Conservation (phyloP, 2,113 vertebrate genomes). For the Tauraco erythrolophus region DNA sequence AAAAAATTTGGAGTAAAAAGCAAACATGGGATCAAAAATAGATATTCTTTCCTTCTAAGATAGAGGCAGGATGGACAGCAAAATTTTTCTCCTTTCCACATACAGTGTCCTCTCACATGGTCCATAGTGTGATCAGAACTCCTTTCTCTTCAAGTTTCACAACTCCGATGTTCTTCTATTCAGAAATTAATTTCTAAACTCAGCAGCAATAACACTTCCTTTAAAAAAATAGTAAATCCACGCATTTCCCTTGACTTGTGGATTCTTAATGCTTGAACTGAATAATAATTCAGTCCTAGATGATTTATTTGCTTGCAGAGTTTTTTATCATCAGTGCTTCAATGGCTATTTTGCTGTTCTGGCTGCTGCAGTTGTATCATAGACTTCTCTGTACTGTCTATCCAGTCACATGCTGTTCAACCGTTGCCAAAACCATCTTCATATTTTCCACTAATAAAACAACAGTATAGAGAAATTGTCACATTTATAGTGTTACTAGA, state of each 20-base stretch:
- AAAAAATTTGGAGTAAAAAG: neutral
- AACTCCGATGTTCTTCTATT: neutral
- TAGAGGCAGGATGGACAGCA: neutral
- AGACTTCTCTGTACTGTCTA: neutral
- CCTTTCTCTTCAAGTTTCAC: neutral
- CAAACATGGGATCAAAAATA: neutral
- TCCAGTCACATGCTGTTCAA: neutral
- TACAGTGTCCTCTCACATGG: neutral
- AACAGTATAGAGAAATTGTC: neutral
- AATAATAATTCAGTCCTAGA: neutral
- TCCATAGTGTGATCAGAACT: neutral
- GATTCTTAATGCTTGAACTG: neutral
- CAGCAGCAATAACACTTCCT: neutral
- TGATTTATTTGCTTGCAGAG: neutral
- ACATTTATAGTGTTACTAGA: neutral
- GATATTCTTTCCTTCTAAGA: neutral
- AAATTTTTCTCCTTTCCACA: neutral
- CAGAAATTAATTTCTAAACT: slow-evolving; percentile 3
- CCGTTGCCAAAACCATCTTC: neutral
- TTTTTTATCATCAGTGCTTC: neutral
- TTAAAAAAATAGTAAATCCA: neutral
- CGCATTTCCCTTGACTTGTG: neutral
- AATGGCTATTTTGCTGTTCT: neutral
- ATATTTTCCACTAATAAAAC: neutral
- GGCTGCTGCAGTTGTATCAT: neutral